Percentiles rank a stretch among this genome's conserved stretches.
Evolutionary conservation across 2,888 invertebrate genomes (phyloP).

Genomic region (Himalopsyche tibetana): DNA sequence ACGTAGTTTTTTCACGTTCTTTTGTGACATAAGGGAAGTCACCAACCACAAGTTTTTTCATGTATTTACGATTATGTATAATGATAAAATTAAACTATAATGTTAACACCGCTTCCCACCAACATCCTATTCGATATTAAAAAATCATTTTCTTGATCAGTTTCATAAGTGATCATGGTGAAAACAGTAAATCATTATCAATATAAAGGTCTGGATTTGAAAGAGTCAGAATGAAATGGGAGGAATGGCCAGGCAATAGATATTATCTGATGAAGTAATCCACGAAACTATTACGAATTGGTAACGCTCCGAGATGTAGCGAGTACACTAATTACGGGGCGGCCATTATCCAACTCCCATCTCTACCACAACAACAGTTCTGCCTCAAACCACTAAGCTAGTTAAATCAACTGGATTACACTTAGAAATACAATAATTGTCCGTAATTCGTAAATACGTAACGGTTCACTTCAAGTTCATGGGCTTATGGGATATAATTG

Average conservation of each 20-base stretch:
- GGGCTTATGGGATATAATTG: slow-evolving; percentile 27
- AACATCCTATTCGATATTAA: no score
- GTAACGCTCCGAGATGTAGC: slow-evolving; percentile 49
- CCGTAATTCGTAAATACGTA: slow-evolving; percentile 13
- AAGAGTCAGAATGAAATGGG: not conserved
- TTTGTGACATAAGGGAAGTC: no score
- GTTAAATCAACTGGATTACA: slow-evolving; percentile 29
- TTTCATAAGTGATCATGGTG: no score
- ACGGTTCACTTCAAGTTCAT: slow-evolving; percentile 32
- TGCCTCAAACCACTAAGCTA: not conserved
- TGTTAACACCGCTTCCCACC: no score
- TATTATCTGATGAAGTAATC: slow-evolving; percentile 44
- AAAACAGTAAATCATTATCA: not conserved
- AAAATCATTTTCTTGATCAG: no score
- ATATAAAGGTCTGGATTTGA: not conserved
- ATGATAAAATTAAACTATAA: no score
- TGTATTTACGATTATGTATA: no score
- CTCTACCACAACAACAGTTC: slow-evolving; percentile 13
- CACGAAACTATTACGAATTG: slow-evolving; percentile 53
- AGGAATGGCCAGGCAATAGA: slow-evolving; percentile 21
- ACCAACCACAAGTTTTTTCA: no score
- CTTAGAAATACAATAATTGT: not conserved
- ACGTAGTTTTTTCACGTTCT: no score
- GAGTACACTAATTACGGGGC: slow-evolving; percentile 47
- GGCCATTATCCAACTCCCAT: slow-evolving; percentile 41